These are phyloP conservation scores for Dipus sagitta DNA, from an alignment of 2,797 vertebrate species.

Conservation along the genomic window DNA sequence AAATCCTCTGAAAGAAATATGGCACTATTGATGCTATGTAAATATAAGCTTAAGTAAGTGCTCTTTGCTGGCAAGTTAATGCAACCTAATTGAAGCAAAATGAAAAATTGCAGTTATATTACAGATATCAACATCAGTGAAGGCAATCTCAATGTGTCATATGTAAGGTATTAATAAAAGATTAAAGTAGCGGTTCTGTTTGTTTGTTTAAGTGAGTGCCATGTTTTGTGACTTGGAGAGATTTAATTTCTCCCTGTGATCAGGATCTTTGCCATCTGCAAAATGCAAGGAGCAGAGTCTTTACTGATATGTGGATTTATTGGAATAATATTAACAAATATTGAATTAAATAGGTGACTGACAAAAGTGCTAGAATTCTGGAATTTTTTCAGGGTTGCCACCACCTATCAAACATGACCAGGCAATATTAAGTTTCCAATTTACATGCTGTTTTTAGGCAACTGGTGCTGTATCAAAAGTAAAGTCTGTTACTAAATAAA, in stretches of 20 bases:
- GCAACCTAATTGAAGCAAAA: constrained; percentile 60
- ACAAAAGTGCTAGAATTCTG: not conserved
- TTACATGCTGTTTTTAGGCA: not conserved
- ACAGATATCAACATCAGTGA: constrained; percentile 54
- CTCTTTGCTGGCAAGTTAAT: constrained; percentile 58
- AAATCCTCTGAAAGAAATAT: constrained; percentile 50
- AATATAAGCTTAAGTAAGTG: constrained; percentile 45
- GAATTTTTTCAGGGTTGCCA: not conserved
- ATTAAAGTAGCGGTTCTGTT: constrained; percentile 34
- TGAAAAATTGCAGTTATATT: constrained; percentile 57
- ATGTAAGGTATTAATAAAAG: constrained; percentile 70
- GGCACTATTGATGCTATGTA: constrained; percentile 40
- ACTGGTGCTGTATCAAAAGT: not conserved
- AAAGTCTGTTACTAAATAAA: not conserved
- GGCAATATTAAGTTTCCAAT: too few relatives aligned
- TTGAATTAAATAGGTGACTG: not conserved
- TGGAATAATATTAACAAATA: constrained; percentile 39
- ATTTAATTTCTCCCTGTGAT: constrained; percentile 68
- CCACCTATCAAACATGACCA: not conserved
- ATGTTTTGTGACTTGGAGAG: constrained; percentile 45
- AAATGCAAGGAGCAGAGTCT: not conserved
- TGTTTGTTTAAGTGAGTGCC: constrained; percentile 53
- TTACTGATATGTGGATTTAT: constrained; percentile 21
- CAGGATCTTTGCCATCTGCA: constrained; percentile 3
- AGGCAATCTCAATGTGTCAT: constrained; percentile 28